phyloP scores from a whole-genome alignment of 1,140 invertebrate genomes.

The Diorhabda sublineata region DNA sequence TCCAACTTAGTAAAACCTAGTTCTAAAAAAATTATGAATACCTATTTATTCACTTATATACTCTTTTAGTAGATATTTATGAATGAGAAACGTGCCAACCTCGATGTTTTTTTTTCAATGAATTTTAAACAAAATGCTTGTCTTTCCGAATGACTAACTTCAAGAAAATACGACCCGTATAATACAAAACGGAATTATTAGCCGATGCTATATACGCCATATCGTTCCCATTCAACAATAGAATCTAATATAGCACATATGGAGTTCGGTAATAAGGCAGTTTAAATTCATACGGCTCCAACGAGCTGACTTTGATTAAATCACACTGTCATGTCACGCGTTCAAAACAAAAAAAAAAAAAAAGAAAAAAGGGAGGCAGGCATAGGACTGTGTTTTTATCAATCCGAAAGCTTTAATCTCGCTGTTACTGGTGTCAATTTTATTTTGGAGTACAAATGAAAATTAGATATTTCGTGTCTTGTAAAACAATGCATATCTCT shows the following conservation, averaged over 20 bases:
- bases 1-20: too few species aligned
- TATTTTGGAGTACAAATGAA: not conserved
- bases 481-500: too few species aligned
- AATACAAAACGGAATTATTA: slow-evolving; percentile 29
- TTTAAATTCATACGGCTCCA: slow-evolving; percentile 34
- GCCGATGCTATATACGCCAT: slow-evolving; percentile 19
- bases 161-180: slow-evolving; percentile 21
- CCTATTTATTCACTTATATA: too few species aligned
- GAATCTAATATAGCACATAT: slow-evolving; percentile 35
- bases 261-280: slow-evolving; percentile 35
- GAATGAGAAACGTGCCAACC: too few species aligned
- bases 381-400: slow-evolving; percentile 19
- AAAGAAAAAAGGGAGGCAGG: not conserved
- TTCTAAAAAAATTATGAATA: too few species aligned
- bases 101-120: too few species aligned
- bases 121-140: not conserved
- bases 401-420: slow-evolving; percentile 29
- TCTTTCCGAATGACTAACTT: slow-evolving; percentile 2
- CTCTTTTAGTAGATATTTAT: too few species aligned
- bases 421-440: slow-evolving; percentile 4
- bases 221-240: slow-evolving; percentile 23
- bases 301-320: slow-evolving; percentile 32
- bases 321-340: slow-evolving; percentile 35
- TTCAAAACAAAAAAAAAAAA: slow-evolving; percentile 27
- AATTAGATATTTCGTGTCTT: not conserved